Base-by-base conservation (phyloP, 2,888 invertebrate species). In the Ptychoptera albimana region DNA sequence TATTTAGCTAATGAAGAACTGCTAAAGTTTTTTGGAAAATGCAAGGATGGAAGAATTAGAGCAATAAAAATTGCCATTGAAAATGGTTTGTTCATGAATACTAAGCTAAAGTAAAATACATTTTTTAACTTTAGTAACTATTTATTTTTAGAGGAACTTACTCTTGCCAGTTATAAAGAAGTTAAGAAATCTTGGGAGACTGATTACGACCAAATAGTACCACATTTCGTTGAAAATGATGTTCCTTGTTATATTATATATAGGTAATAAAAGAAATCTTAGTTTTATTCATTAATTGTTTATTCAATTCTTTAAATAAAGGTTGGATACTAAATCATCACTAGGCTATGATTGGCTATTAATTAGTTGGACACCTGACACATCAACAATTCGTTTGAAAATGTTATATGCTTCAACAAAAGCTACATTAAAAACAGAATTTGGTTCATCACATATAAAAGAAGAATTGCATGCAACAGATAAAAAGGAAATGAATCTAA, bases 371-470 rank as follows among this genome's bases (percentile, higher is more conserved):
- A 88, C 85, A 1, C 97, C 97, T 1, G 97, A 97, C 58, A 76
- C 75, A 45, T 86, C 94, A 1, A 78, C 85, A 0, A 82, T 96
- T 4, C 71, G 96, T 46, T 82, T 92, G 57, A 98, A 98, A 67
- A 97, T 98, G 97, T 69, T 98, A 44, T 94, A 94, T 57, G 97
- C 97, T 0, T 94, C 93, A 0, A 97, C 96, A 0, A 91, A 94
- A 66, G 91, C 97, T 1, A 98, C 97, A 1, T 69, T 98, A 29
- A 98, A 96, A 62, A 82, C 82, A 57, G 93, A 96, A 63, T 98
- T 98, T 66, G 97, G 97, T 1, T 82, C 87, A 6, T 82, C 88
- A 1, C 85, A 88, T 55, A 92, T 98, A 47, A 85, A 85, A 55
- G 89, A 94, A 61, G 98, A 98, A 67, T 67, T 93, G 54, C 94